Conservation (phyloP, 35 echinoderm and acorn worm genomes). For the Heliocidaris erythrogramma region DNA sequence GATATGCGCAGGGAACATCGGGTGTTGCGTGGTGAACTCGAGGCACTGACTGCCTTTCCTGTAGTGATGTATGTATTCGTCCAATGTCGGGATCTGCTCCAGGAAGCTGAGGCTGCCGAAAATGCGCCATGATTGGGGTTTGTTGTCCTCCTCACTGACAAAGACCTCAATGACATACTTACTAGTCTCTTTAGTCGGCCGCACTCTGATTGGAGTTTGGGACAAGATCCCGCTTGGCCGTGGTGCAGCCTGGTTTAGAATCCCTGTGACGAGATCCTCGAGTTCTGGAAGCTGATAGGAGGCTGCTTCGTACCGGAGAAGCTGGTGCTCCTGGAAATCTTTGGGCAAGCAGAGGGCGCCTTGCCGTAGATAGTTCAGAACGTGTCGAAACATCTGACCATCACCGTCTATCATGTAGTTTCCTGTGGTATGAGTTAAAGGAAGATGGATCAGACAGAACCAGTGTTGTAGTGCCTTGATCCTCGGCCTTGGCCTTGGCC, state of each 20-base stretch:
- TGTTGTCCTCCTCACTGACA: neutral
- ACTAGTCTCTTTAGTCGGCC: neutral
- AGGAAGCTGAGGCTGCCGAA: neutral
- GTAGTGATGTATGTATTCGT: neutral
- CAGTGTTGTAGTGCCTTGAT: too few species aligned
- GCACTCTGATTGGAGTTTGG: neutral
- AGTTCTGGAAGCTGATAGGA: constrained; percentile 25
- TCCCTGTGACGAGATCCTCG: neutral
- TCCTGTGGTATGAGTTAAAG: neutral
- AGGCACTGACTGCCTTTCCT: constrained; percentile 29
- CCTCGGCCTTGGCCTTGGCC: too few species aligned
- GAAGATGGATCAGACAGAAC: too few species aligned
- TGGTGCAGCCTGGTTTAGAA: neutral
- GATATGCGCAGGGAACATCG: neutral
- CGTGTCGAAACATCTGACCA: constrained; percentile 27
- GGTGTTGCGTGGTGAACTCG: constrained; percentile 11
- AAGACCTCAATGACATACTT: constrained; percentile 26
- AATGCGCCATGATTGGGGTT: neutral
- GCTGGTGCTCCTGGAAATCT: neutral
- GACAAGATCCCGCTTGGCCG: neutral
- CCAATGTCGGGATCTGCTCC: neutral
- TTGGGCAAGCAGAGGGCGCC: neutral
- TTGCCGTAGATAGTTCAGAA: constrained; percentile 22
- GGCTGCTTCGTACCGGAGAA: constrained; percentile 14
- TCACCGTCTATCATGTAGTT: constrained; percentile 41